Percentiles rank a stretch among this genome's conserved stretches.
Conservation (phyloP, 2,797 vertebrate species). For the Cichlasoma orientale region DNA sequence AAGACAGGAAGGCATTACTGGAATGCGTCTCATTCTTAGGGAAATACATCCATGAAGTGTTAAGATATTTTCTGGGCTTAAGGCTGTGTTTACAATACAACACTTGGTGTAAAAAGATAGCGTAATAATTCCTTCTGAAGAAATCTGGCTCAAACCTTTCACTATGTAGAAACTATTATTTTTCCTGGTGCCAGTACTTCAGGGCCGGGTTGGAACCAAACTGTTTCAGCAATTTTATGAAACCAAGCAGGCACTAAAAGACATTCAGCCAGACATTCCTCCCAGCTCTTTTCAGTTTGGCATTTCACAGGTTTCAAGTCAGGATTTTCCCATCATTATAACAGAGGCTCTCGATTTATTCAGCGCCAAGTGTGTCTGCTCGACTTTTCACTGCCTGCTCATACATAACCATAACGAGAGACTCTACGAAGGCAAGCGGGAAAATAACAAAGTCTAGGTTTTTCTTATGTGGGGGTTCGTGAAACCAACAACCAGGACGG, state of each 20-base stretch:
- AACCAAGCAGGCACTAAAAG: constrained; percentile 50
- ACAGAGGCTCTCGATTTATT: constrained; percentile 43
- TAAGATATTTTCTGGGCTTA: constrained; percentile 38
- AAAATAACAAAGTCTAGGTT: constrained; percentile 17
- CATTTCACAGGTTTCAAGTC: constrained; percentile 47
- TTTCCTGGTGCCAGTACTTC: constrained; percentile 47
- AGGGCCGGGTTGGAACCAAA: constrained; percentile 40
- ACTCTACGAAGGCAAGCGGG: constrained; percentile 27
- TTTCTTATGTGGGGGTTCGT: neutral
- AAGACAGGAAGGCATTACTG: constrained; percentile 14
- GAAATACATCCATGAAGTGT: constrained; percentile 36
- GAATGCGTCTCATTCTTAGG: constrained; percentile 21
- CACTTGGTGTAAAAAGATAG: constrained; percentile 37
- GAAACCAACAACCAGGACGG: constrained; percentile 6
- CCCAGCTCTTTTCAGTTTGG: constrained; percentile 31
- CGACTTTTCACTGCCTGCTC: constrained; percentile 20
- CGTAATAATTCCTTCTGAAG: constrained; percentile 31
- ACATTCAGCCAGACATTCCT: constrained; percentile 41
- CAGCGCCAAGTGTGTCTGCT: constrained; percentile 43
- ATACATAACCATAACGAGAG: constrained; percentile 20
- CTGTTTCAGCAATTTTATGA: constrained; percentile 44
- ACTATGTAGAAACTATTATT: constrained; percentile 31
- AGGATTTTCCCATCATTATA: constrained; percentile 53
- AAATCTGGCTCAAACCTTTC: constrained; percentile 34
- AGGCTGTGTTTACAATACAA: constrained; percentile 45